These are phyloP conservation scores for Amblyjoppa fuscipennis DNA, from an alignment of 2,888 invertebrate species.

Conservation along the genomic window DNA sequence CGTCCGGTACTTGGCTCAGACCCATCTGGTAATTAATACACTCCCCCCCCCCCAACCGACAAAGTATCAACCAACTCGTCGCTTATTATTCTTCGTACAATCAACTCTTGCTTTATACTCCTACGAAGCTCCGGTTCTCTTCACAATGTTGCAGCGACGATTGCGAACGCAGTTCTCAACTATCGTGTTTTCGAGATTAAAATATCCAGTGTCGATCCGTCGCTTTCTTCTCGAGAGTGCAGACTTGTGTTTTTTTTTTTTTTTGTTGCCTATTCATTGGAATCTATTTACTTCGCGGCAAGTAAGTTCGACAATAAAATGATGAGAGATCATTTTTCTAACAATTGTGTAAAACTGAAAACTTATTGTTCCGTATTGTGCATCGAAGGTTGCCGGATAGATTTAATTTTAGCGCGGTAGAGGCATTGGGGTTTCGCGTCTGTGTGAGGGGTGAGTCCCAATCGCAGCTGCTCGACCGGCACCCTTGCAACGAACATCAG, in stretches of 20 bases:
- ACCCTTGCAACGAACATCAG: slow-evolving; percentile 12
- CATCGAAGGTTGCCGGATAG: neutral
- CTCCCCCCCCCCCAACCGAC: neutral
- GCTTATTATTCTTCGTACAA: slow-evolving; percentile 1
- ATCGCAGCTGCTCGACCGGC: slow-evolving; percentile 41
- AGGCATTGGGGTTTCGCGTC: neutral
- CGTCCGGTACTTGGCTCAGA: slow-evolving; percentile 73
- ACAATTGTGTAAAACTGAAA: neutral
- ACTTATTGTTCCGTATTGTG: neutral
- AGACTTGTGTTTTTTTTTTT: neutral
- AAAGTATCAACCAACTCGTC: neutral
- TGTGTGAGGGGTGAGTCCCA: slow-evolving; percentile 21
- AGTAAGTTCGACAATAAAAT: neutral
- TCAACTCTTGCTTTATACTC: neutral
- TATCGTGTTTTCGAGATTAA: neutral
- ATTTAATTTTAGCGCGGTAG: neutral
- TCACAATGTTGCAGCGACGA: neutral
- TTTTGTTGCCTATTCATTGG: neutral
- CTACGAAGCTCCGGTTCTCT: neutral
- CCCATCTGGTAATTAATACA: slow-evolving; percentile 71
- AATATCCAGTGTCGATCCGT: neutral
- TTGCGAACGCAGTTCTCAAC: neutral
- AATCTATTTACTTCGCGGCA: neutral
- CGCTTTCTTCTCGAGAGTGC: neutral
- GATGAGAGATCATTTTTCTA: neutral